Evolutionary conservation across 1,140 invertebrate genomes (phyloP).

Genomic region (Lepidurus couesii): DNA sequence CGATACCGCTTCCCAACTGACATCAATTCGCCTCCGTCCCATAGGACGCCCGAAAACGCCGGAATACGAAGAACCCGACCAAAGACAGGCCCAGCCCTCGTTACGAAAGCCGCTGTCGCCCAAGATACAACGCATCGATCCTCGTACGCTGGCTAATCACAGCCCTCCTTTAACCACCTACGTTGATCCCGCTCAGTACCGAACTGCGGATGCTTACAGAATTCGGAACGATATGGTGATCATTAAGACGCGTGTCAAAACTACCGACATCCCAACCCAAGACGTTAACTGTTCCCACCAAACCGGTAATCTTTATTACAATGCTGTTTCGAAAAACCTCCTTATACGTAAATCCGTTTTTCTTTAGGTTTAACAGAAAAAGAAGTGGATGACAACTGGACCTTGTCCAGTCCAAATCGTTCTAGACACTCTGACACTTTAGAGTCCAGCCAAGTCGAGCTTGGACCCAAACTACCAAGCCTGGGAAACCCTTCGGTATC

Average conservation of each 20-base stretch:
- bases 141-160: background rate
- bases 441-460: background rate
- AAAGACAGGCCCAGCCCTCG: constrained; percentile 18
- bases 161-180: background rate
- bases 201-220: background rate
- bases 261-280: background rate
- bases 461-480: constrained; percentile 16
- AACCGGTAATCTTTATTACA: background rate
- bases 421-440: background rate
- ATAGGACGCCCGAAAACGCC: background rate
- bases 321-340: background rate
- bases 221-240: background rate
- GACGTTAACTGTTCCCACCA: background rate
- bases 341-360: background rate
- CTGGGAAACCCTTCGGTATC: constrained; percentile 16
- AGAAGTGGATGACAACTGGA: background rate
- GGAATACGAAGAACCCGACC: background rate
- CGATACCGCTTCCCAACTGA: background rate
- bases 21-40: constrained; percentile 6
- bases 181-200: background rate
- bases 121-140: constrained; percentile 21
- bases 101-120: constrained; percentile 24
- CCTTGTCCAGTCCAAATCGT: background rate
- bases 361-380: background rate
- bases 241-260: background rate